These are phyloP conservation scores for Nomada goodeniana DNA, from an alignment of 2,888 invertebrate genomes.

Conservation along the genomic window DNA sequence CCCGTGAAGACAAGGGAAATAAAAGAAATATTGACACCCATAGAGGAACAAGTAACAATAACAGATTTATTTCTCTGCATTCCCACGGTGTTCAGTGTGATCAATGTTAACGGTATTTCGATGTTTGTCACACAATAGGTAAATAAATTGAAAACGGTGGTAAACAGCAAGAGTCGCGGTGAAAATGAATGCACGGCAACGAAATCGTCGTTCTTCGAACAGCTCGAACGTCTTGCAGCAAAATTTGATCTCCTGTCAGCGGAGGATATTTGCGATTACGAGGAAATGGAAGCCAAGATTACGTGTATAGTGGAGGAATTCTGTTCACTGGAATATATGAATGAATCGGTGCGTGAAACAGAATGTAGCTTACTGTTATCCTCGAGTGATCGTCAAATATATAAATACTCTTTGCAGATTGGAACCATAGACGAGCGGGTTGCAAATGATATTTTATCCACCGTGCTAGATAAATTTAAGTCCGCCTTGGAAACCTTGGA, in stretches of 20 bases:
- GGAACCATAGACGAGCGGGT: slow-evolving; percentile 32
- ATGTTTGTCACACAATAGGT: slow-evolving; percentile 63
- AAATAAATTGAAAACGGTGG: slow-evolving; percentile 69
- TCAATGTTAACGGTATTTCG: not conserved
- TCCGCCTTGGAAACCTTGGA: slow-evolving; percentile 75
- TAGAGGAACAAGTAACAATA: slow-evolving; percentile 76
- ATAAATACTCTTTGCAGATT: slow-evolving; percentile 34
- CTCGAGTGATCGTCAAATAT: not conserved
- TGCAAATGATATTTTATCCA: slow-evolving; percentile 54
- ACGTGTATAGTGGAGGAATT: slow-evolving; percentile 74
- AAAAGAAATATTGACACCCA: slow-evolving; percentile 74
- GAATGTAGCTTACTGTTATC: not conserved
- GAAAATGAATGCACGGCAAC: slow-evolving; percentile 56
- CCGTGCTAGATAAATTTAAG: slow-evolving; percentile 72
- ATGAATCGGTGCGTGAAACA: slow-evolving; percentile 69
- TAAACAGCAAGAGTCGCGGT: slow-evolving; percentile 48
- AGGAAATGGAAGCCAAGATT: slow-evolving; percentile 76
- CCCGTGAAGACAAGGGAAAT: slow-evolving; percentile 78
- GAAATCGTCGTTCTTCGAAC: slow-evolving; percentile 73
- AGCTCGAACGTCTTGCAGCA: slow-evolving; percentile 71
- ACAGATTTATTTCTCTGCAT: not conserved
- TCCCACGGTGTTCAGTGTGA: not conserved
- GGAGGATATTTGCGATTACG: slow-evolving; percentile 73
- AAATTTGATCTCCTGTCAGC: slow-evolving; percentile 75
- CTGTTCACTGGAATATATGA: slow-evolving; percentile 69